Evolutionary conservation across 2,888 invertebrate species (phyloP).

Genomic region (Caenorhabditis sp.): DNA sequence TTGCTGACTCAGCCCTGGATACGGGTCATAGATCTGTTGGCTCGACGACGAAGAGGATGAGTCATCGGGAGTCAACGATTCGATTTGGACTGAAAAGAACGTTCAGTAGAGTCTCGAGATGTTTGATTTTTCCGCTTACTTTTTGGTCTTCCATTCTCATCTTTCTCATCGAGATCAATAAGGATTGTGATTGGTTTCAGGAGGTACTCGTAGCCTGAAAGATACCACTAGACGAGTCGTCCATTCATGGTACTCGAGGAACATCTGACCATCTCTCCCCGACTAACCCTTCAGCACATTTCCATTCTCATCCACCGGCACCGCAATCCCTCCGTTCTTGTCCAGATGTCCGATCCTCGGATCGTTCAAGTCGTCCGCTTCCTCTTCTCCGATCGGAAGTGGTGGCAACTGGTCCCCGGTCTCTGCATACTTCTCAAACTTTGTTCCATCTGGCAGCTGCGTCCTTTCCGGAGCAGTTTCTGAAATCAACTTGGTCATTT

Average conservation of each 20-base stretch:
- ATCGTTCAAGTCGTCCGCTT: constrained; percentile 47
- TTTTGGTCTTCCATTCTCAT: not conserved
- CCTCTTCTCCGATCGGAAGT: constrained; percentile 51
- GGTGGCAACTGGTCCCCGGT: constrained; percentile 27
- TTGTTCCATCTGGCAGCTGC: constrained; percentile 37
- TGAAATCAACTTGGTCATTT: constrained; percentile 4
- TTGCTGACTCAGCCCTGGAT: not conserved
- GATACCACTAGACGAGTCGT: too few species aligned
- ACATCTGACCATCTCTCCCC: not conserved
- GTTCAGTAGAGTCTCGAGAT: too few species aligned
- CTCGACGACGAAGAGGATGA: too few species aligned
- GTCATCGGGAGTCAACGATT: not conserved
- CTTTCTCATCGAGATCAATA: constrained; percentile 41
- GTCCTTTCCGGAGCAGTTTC: constrained; percentile 22
- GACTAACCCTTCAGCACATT: constrained; percentile 28
- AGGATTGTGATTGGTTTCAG: constrained; percentile 31
- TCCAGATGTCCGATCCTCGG: constrained; percentile 44
- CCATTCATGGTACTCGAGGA: not conserved
- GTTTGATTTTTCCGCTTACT: too few species aligned
- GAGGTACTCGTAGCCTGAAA: constrained; percentile 42
- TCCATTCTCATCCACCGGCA: constrained; percentile 56
- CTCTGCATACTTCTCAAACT: constrained; percentile 40
- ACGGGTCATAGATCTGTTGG: constrained; percentile 28
- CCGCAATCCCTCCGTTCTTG: constrained; percentile 24
- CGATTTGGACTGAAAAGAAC: not conserved